Evolutionary conservation across 1,140 invertebrate species (phyloP).

Genomic region (Mya arenaria): DNA sequence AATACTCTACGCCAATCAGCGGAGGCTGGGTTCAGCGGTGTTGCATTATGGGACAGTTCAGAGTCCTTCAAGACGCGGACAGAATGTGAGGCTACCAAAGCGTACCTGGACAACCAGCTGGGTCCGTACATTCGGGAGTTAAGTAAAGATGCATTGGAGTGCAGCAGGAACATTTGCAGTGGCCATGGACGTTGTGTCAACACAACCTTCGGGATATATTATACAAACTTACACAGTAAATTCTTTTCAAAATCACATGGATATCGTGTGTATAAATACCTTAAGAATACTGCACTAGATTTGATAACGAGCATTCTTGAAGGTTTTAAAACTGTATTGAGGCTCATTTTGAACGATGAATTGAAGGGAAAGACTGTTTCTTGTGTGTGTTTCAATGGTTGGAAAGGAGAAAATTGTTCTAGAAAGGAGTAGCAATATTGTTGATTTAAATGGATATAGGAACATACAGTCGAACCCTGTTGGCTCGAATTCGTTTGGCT

Average conservation of each 20-base stretch:
- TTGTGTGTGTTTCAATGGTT: not conserved
- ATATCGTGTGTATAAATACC: not conserved
- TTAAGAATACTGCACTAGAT: not conserved
- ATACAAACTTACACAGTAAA: too few relatives aligned
- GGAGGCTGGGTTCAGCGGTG: conserved; percentile 26
- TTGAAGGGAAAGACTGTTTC: not conserved
- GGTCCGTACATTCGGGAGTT: conserved; percentile 29
- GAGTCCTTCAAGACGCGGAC: conserved; percentile 1
- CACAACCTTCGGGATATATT: too few relatives aligned
- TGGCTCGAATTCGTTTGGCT: too few relatives aligned
- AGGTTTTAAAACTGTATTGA: not conserved
- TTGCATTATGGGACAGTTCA: conserved; percentile 41
- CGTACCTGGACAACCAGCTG: conserved; percentile 7
- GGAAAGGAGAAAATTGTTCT: too few relatives aligned
- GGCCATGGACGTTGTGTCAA: conserved; percentile 33
- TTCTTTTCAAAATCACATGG: not conserved
- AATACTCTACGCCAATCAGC: conserved; percentile 29
- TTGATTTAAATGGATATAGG: too few relatives aligned
- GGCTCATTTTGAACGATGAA: not conserved
- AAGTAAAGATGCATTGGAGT: not conserved
- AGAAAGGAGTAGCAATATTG: too few relatives aligned
- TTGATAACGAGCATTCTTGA: not conserved
- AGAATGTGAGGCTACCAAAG: not conserved
- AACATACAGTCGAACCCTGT: too few relatives aligned
- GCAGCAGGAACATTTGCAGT: conserved; percentile 9